Conservation (phyloP, 2,113 vertebrate species). For the Sinocyclocheilus anophthalmus region DNA sequence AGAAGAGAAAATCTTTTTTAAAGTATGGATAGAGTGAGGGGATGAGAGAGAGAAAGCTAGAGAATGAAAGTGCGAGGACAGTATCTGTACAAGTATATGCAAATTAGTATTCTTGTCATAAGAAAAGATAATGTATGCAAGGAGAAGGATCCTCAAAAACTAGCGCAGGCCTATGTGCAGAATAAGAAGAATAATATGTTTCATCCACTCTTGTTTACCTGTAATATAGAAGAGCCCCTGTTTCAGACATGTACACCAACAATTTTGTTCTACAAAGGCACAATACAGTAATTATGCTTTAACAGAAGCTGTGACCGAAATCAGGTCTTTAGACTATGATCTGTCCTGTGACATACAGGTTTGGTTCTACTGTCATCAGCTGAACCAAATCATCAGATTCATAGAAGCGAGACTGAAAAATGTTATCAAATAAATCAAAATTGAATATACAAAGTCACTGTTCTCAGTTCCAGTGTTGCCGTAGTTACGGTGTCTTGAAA, state of each 20-base stretch:
- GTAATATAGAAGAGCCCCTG: not conserved
- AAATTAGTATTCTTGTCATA: conserved; percentile 10
- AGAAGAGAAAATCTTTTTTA: not conserved
- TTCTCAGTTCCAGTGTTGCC: not conserved
- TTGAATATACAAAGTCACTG: not conserved
- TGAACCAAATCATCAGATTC: too few relatives aligned
- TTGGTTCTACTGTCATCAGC: not conserved
- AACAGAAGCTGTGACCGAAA: not conserved
- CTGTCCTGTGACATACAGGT: not conserved
- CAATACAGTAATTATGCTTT: not conserved
- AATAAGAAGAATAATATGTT: not conserved
- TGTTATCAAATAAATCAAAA: not conserved
- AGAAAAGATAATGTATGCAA: not conserved
- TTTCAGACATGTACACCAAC: not conserved
- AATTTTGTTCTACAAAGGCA: not conserved
- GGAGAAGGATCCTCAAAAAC: not conserved
- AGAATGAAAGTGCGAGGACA: not conserved
- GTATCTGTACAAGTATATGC: not conserved
- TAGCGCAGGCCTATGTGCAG: not conserved
- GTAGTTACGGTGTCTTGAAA: not conserved
- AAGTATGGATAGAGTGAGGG: not conserved
- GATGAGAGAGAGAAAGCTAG: not conserved
- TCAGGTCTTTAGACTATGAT: not conserved
- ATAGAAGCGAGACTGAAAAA: too few relatives aligned
- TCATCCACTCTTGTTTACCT: not conserved